phyloP scores from a whole-genome alignment of 1,140 invertebrate species.

The Venturia canescens region DNA sequence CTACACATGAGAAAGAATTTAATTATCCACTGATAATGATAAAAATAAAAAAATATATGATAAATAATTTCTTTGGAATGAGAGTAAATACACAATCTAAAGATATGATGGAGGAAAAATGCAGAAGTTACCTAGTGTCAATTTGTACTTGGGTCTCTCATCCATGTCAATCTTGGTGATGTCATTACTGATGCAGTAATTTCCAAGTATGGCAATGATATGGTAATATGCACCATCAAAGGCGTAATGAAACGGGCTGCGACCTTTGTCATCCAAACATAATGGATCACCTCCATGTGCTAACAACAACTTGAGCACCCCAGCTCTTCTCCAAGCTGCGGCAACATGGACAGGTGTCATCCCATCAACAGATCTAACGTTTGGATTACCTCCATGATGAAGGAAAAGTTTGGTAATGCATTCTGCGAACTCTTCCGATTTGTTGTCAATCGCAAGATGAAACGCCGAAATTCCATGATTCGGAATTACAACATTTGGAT shows the following conservation, averaged over 20 bases:
- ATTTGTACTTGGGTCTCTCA: conserved; percentile 61
- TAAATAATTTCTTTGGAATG: too few relatives aligned
- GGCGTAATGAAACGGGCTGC: conserved; percentile 86
- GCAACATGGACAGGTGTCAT: conserved; percentile 91
- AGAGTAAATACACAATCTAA: too few relatives aligned
- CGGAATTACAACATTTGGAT: conserved; percentile 84
- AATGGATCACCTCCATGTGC: conserved; percentile 85
- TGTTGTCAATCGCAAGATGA: conserved; percentile 86
- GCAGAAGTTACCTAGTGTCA: conserved; percentile 65
- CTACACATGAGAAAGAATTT: conserved; percentile 69
- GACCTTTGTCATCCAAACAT: conserved; percentile 82
- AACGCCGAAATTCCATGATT: conserved; percentile 85
- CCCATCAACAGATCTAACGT: conserved; percentile 86
- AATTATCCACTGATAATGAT: conserved; percentile 24
- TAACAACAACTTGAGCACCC: conserved; percentile 84
- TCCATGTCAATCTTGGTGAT: conserved; percentile 53
- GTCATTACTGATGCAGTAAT: conserved; percentile 60
- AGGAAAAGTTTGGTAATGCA: conserved; percentile 83
- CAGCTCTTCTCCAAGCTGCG: conserved; percentile 85
- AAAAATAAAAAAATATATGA: background rate
- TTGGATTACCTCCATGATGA: conserved; percentile 84
- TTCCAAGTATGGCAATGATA: conserved; percentile 76
- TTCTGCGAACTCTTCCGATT: conserved; percentile 80
- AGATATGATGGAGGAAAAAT: background rate
- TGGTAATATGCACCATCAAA: conserved; percentile 82